Conservation (phyloP, 92 coral and sea anemone species). For the Siderastrea siderea region DNA sequence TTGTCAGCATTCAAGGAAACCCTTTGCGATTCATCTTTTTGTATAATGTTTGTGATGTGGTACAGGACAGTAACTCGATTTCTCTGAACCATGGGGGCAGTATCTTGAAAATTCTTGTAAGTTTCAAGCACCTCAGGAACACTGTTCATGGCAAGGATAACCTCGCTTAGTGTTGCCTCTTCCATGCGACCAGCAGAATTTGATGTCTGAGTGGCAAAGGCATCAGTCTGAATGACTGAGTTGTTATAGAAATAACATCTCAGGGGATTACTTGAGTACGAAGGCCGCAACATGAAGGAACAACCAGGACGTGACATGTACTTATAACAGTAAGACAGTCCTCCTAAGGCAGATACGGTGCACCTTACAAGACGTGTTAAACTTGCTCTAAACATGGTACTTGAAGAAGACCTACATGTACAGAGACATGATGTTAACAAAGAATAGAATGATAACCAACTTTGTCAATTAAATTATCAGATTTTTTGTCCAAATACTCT, state of each 20-base stretch:
- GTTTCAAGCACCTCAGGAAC: conserved; percentile 13
- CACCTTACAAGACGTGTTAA: neutral
- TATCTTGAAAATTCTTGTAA: conserved; percentile 11
- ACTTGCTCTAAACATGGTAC: neutral
- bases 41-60: neutral
- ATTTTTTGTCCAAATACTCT: too few species aligned
- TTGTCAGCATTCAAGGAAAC: neutral
- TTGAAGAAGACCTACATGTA: neutral
- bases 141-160: neutral
- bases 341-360: neutral
- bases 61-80: conserved; percentile 2
- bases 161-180: neutral
- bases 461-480: neutral
- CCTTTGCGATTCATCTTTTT: too few species aligned
- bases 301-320: neutral
- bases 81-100: conserved; percentile 19
- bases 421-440: neutral
- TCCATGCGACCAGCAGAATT: neutral
- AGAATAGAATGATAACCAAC: neutral
- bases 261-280: neutral
- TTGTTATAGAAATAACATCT: neutral
- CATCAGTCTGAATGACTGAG: neutral
- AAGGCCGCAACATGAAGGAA: neutral
- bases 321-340: too few species aligned
- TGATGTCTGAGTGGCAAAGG: neutral